Evolutionary conservation across 2,888 invertebrate genomes (phyloP), one percentile per base, ranked within the genome.

Genomic region (Tenthredo distinguenda): DNA sequence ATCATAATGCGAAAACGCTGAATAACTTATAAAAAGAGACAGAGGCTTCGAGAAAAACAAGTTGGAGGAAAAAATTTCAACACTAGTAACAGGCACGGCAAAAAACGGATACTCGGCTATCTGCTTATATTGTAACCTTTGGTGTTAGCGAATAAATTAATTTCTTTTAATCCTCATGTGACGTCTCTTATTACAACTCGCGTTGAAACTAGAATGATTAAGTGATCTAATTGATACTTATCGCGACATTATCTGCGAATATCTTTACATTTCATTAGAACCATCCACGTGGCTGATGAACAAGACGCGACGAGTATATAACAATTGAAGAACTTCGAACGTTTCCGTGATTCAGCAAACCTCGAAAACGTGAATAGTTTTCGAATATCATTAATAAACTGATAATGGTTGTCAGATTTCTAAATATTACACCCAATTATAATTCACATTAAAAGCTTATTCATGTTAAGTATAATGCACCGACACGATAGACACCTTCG

Each of bases 191-290:
- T 79, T 79, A n/a, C 37, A 55, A 79, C 79, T 47, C 7, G 21
- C 43, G 76, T 47, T 43, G 47, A 26, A 43, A 77, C 77, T 77
- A 55, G 47, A 77, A 77, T 77, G 47, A 77, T 77, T 55, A 62
- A 21, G 62, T 81, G 58, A 81, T 81, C 81, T 62, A 81, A 81
- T 58, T 77, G 62, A 81, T 62, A n/a, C 81, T 81, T 81, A 81
- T 81, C 62, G 21, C 18, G 62, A 62, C 21, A 62, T 58, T n/a
- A 79, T 37, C 81, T 62, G 1, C 15, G 81, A 58, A 81, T 81
- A 62, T 58, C 0, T 81, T 81, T 81, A 26, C 81, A 81, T 81
- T 81, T 6, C 50, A 81, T 81, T 81, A 62, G 21, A 37, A 40
- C 15, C 18, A 12, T 37, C 9, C 40, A 58, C 81, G 62, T 62